A percentile compares a stretch with the other conserved stretches of the same genome.
phyloP scores from a whole-genome alignment of 2,113 vertebrate species.

The Tinamus guttatus region DNA sequence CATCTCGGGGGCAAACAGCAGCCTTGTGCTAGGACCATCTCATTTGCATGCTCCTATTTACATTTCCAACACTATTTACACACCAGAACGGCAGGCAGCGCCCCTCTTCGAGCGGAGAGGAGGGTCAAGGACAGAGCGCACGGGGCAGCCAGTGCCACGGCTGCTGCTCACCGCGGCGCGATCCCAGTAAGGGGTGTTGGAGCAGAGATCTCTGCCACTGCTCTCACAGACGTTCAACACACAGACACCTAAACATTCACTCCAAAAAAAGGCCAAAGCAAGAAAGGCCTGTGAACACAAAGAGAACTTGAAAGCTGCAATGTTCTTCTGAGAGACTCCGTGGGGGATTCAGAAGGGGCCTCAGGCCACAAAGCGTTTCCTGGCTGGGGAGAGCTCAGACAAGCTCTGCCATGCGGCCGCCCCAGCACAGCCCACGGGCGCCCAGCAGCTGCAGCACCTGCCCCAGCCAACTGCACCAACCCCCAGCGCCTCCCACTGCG shows the following conservation, averaged over 20 bases:
- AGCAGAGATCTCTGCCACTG: not conserved
- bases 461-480: not conserved
- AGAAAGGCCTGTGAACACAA: not conserved
- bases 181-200: not conserved
- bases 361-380: not conserved
- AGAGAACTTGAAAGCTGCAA: not conserved
- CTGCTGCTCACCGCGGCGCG: not conserved
- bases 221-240: not conserved
- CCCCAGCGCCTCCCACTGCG: not conserved
- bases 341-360: not conserved
- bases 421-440: not conserved
- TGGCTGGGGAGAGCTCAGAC: not conserved
- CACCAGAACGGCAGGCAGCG: not conserved
- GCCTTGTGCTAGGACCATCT: conserved; percentile 24
- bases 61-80: conserved; percentile 35
- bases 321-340: not conserved
- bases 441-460: not conserved
- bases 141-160: not conserved
- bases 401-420: not conserved
- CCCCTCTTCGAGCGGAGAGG: not conserved
- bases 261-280: not conserved
- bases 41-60: conserved; percentile 53
- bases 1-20: not conserved
- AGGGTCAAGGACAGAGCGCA: not conserved
- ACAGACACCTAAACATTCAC: not conserved